Conservation (phyloP, 2,797 vertebrate genomes). For the Pseudocheirus occidentalis region DNA sequence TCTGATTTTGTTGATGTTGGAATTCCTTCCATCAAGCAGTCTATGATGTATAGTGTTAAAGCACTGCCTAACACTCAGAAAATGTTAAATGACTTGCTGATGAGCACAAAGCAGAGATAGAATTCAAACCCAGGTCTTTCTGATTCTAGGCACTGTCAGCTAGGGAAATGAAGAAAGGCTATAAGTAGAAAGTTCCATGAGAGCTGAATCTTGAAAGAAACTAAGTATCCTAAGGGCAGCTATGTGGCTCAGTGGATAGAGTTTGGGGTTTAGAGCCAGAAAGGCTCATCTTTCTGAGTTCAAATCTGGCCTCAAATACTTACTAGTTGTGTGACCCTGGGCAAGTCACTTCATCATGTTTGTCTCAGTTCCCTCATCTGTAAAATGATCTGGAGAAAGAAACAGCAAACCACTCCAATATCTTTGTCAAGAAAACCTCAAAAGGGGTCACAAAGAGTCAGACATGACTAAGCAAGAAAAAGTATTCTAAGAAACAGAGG, state of each 20-base stretch:
- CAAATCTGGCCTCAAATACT: background rate
- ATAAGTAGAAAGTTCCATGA: background rate
- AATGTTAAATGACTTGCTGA: background rate
- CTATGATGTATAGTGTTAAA: background rate
- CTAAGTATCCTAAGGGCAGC: background rate
- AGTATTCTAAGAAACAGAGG: background rate
- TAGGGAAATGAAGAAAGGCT: background rate
- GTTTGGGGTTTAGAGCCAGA: background rate
- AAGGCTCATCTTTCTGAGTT: background rate
- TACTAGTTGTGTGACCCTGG: background rate
- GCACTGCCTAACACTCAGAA: background rate
- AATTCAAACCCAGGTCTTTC: background rate
- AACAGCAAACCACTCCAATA: background rate
- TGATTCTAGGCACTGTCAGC: background rate
- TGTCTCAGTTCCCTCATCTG: background rate
- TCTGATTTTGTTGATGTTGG: background rate
- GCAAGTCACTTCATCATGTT: background rate
- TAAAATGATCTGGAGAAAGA: background rate
- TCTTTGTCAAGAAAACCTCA: background rate
- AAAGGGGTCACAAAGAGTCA: background rate
- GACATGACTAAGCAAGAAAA: too few relatives aligned
- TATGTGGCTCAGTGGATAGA: background rate
- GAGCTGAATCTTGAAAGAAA: background rate
- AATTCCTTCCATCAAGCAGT: background rate
- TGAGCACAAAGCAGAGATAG: background rate